Conservation (phyloP, 2,797 vertebrate species). For the Masticophis lateralis region DNA sequence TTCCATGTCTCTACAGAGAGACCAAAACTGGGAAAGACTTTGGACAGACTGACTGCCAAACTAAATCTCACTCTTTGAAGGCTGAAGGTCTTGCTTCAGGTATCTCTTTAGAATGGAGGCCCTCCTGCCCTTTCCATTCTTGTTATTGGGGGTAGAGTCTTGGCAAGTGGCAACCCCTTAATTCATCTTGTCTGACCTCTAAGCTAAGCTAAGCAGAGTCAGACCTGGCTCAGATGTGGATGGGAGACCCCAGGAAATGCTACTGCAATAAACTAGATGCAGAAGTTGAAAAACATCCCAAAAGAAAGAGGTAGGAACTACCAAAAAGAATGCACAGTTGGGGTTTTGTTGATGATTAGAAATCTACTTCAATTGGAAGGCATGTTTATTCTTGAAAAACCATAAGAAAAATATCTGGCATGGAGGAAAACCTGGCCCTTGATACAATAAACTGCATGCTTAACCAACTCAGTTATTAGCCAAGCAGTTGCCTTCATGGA, state of each 20-base stretch:
- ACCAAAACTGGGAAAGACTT: not conserved
- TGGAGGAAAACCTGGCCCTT: not conserved
- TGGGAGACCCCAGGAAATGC: not conserved
- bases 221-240: not conserved
- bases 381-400: not conserved
- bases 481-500: not conserved
- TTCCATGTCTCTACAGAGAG: not conserved
- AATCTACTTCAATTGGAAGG: not conserved
- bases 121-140: not conserved
- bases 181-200: not conserved
- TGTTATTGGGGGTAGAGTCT: too few relatives aligned
- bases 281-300: not conserved
- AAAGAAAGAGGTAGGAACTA: not conserved
- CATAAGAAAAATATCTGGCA: not conserved
- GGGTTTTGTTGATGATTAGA: not conserved
- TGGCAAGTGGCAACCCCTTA: not conserved
- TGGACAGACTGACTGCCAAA: not conserved
- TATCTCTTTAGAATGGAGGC: not conserved
- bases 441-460: not conserved
- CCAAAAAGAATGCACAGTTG: not conserved
- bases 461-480: not conserved
- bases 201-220: not conserved
- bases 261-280: not conserved
- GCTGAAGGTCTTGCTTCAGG: not conserved
- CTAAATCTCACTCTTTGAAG: not conserved